Conservation (phyloP, 2,888 invertebrate species). For the Cephus pygmeus region DNA sequence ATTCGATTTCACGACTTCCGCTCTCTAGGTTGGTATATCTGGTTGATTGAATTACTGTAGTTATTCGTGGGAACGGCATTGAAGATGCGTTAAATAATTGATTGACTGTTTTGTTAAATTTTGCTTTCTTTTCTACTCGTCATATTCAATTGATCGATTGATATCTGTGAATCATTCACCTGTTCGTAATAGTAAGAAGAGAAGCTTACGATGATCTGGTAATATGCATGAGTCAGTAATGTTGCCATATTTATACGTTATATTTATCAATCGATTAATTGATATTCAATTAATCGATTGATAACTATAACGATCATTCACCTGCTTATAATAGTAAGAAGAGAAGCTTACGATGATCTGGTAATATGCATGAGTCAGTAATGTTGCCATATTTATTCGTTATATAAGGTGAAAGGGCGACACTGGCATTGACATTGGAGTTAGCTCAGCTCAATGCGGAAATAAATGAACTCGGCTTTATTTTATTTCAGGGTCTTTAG, state of each 20-base stretch:
- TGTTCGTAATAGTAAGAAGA: too few species aligned
- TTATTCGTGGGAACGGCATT: background rate
- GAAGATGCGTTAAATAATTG: background rate
- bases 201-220: too few species aligned
- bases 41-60: background rate
- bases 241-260: too few species aligned
- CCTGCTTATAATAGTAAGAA: too few species aligned
- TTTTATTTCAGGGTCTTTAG: background rate
- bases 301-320: too few species aligned
- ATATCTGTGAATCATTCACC: too few species aligned
- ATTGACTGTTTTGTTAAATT: background rate
- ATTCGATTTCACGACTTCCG: slow-evolving; percentile 4
- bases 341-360: slow-evolving; percentile 31
- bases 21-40: background rate
- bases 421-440: slow-evolving; percentile 65
- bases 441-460: slow-evolving; percentile 56
- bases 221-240: too few species aligned
- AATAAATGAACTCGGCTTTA: slow-evolving; percentile 32
- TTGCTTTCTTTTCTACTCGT: background rate
- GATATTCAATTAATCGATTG: too few species aligned
- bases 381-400: slow-evolving; percentile 32
- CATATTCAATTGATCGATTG: background rate
- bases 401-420: slow-evolving; percentile 67
- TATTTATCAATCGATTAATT: too few species aligned
- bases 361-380: slow-evolving; percentile 44